phyloP scores from a whole-genome alignment of 2,113 vertebrate genomes.

The Lipophrys pholis region DNA sequence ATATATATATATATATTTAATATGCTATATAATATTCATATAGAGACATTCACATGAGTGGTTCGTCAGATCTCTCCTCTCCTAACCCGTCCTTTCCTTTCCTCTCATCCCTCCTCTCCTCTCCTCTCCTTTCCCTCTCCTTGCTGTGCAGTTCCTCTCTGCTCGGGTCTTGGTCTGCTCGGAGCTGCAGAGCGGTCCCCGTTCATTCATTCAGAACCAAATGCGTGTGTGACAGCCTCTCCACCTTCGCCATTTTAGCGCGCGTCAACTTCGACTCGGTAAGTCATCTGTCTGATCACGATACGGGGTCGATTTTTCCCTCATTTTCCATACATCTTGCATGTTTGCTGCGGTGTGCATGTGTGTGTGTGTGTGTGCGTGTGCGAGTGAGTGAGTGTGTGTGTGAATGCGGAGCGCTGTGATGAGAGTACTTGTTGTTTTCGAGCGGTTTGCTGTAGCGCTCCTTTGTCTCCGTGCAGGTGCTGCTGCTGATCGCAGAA shows the following conservation, averaged over 20 bases:
- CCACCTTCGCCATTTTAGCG: constrained; percentile 99
- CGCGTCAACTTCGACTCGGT: constrained; percentile 94
- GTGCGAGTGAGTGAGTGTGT: constrained; percentile 11
- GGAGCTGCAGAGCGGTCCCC: constrained; percentile 95
- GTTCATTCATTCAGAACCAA: constrained; percentile 94
- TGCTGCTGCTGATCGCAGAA: constrained; percentile 40
- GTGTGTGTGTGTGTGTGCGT: constrained; percentile 7
- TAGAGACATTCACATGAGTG: constrained; percentile 50
- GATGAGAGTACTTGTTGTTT: constrained; percentile 38
- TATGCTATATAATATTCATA: constrained; percentile 3
- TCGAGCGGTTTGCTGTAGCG: constrained; percentile 48
- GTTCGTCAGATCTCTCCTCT: constrained; percentile 40
- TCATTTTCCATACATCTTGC: neutral
- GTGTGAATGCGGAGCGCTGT: constrained; percentile 41
- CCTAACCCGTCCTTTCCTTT: neutral
- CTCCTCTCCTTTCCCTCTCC: constrained; percentile 62
- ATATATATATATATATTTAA: no score
- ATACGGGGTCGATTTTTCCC: neutral
- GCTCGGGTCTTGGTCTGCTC: constrained; percentile 95
- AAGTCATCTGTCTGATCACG: constrained; percentile 78
- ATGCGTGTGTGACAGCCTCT: constrained; percentile 97
- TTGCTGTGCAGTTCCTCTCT: constrained; percentile 87
- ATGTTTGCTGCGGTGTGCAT: constrained; percentile 11
- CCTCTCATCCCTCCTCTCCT: no score
- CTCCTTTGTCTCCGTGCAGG: constrained; percentile 71